A percentile compares a stretch with the other conserved stretches of the same genome.
Evolutionary conservation across 2,113 vertebrate species (phyloP).

Genomic region (Pterocles orientalis): DNA sequence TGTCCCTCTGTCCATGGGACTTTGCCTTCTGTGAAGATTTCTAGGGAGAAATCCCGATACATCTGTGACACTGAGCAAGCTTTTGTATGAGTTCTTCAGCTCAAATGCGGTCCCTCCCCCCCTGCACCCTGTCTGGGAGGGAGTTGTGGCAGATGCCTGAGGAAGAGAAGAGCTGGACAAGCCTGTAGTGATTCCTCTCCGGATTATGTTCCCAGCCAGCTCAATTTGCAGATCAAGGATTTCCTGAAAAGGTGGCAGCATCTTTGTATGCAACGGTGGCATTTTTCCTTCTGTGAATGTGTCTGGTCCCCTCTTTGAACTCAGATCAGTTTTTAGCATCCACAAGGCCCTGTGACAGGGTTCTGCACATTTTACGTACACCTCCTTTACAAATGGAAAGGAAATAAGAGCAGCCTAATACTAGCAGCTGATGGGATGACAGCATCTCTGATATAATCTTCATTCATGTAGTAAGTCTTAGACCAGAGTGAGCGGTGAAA

Average conservation of each 20-base stretch:
- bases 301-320: not conserved
- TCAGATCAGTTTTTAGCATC: not conserved
- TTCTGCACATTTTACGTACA: not conserved
- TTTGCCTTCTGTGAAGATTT: not conserved
- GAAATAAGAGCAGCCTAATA: not conserved
- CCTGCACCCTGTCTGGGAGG: not conserved
- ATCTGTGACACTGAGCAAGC: not conserved
- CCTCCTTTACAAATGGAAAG: not conserved
- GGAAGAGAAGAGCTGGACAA: not conserved
- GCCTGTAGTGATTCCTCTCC: not conserved
- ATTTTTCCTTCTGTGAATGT: not conserved
- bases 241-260: not conserved
- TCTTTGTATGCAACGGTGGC: not conserved
- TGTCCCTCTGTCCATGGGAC: not conserved
- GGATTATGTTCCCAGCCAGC: not conserved
- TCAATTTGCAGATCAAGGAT: not conserved
- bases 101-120: not conserved
- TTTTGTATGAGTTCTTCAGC: not conserved
- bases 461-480: not conserved
- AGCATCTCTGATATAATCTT: not conserved
- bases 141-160: not conserved
- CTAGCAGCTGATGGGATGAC: not conserved
- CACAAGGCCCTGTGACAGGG: not conserved
- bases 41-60: not conserved
- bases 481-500: not conserved